Percentiles rank a stretch among this genome's conserved stretches.
These are phyloP conservation scores for Pogonocherus hispidulus DNA, from an alignment of 2,888 invertebrate genomes.

Conservation along the genomic window DNA sequence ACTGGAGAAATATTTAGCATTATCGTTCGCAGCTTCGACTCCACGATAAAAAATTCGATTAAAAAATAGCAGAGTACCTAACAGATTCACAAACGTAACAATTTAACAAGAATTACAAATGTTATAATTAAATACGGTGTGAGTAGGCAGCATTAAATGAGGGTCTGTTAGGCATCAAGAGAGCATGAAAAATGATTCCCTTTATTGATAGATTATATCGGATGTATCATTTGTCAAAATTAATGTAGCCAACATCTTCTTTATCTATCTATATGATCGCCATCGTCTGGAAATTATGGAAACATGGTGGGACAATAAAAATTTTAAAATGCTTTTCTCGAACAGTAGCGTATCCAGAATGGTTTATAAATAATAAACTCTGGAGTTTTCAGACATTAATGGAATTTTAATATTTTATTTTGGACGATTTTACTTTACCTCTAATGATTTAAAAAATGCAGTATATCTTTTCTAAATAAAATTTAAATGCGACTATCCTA, in stretches of 20 bases:
- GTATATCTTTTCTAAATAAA: no score
- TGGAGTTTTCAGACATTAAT: no score
- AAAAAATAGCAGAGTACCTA: not conserved
- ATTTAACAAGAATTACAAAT: conserved; percentile 9
- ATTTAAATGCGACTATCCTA: no score
- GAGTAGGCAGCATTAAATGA: conserved; percentile 3
- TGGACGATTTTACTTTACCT: no score
- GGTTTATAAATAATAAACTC: no score
- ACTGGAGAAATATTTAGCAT: conserved; percentile 17
- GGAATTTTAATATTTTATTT: no score
- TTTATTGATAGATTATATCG: conserved; percentile 42
- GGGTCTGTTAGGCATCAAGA: not conserved
- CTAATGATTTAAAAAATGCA: no score
- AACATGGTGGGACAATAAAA: conserved; percentile 7
- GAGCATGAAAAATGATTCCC: conserved; percentile 36
- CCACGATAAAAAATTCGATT: not conserved
- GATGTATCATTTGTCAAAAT: conserved; percentile 43
- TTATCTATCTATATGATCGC: conserved; percentile 40
- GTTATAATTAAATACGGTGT: conserved; percentile 4
- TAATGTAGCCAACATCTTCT: conserved; percentile 40
- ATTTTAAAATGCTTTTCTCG: not conserved
- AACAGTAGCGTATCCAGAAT: no score
- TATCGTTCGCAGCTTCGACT: conserved; percentile 5
- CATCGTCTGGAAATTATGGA: conserved; percentile 18
- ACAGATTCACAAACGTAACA: no score